Conservation (phyloP, 2,888 invertebrate genomes). For the Lucinisca nassula region DNA sequence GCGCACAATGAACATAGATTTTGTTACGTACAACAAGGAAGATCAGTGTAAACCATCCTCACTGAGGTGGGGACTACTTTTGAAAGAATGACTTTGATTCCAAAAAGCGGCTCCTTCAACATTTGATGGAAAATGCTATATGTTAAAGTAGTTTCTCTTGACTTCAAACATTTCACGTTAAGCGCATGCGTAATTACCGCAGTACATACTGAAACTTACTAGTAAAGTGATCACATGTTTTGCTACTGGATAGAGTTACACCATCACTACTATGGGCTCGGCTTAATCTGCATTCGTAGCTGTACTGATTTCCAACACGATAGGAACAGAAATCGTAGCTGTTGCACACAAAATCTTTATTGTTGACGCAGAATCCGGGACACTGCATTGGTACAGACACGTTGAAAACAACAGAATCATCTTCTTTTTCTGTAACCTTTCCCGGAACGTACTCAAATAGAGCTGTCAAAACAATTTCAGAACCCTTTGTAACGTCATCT, state of each 20-base stretch:
- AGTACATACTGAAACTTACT: too few species aligned
- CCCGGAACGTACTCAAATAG: conserved; percentile 75
- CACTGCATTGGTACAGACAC: conserved; percentile 63
- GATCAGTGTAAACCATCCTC: too few species aligned
- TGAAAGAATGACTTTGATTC: too few species aligned
- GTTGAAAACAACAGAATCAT: conserved; percentile 66
- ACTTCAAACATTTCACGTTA: too few species aligned
- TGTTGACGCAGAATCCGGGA: conserved; percentile 65
- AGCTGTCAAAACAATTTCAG: conserved; percentile 60
- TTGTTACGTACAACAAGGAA: too few species aligned
- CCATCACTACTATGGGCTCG: conserved; percentile 68
- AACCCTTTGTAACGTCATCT: too few species aligned
- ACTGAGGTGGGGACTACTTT: too few species aligned
- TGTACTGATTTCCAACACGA: neutral
- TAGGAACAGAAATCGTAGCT: conserved; percentile 78
- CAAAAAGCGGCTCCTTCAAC: too few species aligned
- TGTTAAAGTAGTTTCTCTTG: too few species aligned
- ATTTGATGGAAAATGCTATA: too few species aligned
- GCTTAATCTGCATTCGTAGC: conserved; percentile 69
- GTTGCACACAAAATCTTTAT: conserved; percentile 71
- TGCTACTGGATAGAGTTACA: conserved; percentile 10
- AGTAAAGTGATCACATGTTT: conserved; percentile 75
- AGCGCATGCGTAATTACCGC: too few species aligned
- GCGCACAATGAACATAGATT: too few species aligned
- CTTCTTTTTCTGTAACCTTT: conserved; percentile 57